phyloP scores from a whole-genome alignment of 2,113 vertebrate genomes.

The Ciconia maguari region DNA sequence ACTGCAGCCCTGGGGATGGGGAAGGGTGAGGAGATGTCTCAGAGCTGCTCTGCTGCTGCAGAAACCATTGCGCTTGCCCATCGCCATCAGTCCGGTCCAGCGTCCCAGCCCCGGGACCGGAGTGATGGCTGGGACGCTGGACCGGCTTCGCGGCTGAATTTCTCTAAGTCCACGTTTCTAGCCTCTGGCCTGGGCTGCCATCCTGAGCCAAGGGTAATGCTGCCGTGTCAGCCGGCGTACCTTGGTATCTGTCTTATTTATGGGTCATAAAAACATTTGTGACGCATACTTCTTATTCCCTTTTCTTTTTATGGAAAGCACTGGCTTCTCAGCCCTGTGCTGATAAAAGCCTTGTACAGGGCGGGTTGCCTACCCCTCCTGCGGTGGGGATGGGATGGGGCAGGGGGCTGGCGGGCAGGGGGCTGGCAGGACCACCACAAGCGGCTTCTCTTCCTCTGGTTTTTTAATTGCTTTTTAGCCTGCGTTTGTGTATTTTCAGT shows the following conservation, averaged over 20 bases:
- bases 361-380: background rate
- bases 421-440: background rate
- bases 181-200: background rate
- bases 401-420: background rate
- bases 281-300: background rate
- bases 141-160: too few relatives aligned
- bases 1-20: background rate
- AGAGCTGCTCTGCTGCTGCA: background rate
- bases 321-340: background rate
- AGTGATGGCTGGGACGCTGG: too few relatives aligned
- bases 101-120: background rate
- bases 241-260: accelerated
- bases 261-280: background rate
- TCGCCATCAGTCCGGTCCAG: too few relatives aligned
- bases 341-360: background rate
- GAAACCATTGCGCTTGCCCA: background rate
- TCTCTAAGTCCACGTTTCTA: too few relatives aligned
- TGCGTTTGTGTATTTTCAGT: background rate
- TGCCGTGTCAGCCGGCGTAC: accelerated
- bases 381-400: background rate
- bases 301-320: background rate
- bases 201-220: background rate
- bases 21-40: background rate
- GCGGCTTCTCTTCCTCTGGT: background rate
- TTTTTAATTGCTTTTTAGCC: background rate